These are phyloP conservation scores for Trinectes maculatus DNA, from an alignment of 2,113 vertebrate genomes.

Conservation along the genomic window DNA sequence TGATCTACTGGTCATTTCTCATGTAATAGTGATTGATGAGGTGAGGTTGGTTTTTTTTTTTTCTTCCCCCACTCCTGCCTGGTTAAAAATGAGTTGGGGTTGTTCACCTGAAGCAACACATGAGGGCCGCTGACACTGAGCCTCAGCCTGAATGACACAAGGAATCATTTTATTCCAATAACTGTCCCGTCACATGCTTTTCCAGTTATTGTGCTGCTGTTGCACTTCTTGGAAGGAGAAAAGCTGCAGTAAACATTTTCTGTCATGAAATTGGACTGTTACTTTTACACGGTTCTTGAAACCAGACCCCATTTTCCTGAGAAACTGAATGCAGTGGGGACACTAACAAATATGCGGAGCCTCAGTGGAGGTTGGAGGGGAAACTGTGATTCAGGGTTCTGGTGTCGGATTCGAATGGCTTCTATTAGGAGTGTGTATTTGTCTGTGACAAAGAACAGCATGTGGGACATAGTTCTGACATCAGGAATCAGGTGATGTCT, in stretches of 20 bases:
- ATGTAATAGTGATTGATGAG: not conserved
- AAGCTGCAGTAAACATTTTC: not conserved
- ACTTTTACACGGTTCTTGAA: not conserved
- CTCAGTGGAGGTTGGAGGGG: slow-evolving; percentile 8
- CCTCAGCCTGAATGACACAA: not conserved
- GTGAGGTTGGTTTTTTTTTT: too few relatives aligned
- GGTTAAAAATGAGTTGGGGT: too few relatives aligned
- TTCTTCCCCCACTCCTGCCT: too few relatives aligned
- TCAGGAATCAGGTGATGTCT: slow-evolving; percentile 10
- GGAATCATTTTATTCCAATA: not conserved
- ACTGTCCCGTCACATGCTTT: not conserved
- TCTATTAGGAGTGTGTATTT: slow-evolving; percentile 4
- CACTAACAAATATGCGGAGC: slow-evolving; percentile 12
- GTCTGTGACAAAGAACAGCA: not conserved
- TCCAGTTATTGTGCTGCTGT: not conserved
- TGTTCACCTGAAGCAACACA: not conserved
- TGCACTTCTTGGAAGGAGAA: not conserved
- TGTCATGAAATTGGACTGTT: not conserved
- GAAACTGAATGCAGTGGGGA: slow-evolving; percentile 2
- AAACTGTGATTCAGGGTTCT: slow-evolving; percentile 27
- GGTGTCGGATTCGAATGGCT: slow-evolving; percentile 7
- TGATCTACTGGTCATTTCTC: slow-evolving; percentile 3
- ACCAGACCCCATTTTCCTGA: slow-evolving; percentile 7
- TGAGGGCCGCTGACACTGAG: not conserved
- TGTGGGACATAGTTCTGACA: slow-evolving; percentile 8